These are phyloP conservation scores for Stichodactyla mertensii DNA, from an alignment of 64 coral and sea anemone species.

Conservation along the genomic window DNA sequence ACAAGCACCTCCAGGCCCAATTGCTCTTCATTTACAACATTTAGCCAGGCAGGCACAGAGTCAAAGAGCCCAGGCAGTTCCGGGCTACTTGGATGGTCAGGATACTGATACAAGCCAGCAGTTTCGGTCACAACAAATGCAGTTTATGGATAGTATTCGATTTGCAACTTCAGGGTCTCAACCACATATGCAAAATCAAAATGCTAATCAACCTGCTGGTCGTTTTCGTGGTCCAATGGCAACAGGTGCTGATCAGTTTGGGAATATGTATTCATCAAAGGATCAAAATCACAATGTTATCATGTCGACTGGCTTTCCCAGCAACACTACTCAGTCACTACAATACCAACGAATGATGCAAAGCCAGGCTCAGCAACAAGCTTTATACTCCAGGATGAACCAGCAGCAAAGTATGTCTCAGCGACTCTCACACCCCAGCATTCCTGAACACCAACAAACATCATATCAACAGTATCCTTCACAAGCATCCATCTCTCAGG, in stretches of 20 bases:
- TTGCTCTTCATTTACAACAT: conserved; percentile 50
- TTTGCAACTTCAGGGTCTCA: conserved; percentile 33
- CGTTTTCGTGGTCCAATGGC: conserved; percentile 20
- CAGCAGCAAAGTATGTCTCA: conserved; percentile 14
- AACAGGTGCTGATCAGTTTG: conserved; percentile 13
- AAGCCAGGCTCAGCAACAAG: background rate
- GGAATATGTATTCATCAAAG: conserved; percentile 26
- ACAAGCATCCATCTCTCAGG: background rate
- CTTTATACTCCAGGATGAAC: conserved; percentile 4
- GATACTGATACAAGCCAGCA: conserved; percentile 35
- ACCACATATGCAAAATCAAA: conserved; percentile 24
- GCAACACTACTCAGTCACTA: background rate
- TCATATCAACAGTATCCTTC: background rate
- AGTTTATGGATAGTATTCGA: conserved; percentile 2
- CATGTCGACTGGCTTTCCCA: conserved; percentile 21
- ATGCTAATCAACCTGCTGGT: background rate
- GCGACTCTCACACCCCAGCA: conserved; percentile 10
- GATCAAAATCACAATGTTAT: conserved; percentile 32
- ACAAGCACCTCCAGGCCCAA: conserved; percentile 5
- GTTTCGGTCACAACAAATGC: conserved; percentile 32
- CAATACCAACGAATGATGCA: conserved; percentile 32
- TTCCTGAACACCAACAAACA: conserved; percentile 31
- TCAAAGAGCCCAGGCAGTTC: conserved; percentile 38
- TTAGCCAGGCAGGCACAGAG: conserved; percentile 54
- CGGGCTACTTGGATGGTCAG: conserved; percentile 29